Percentiles rank a stretch among this genome's conserved stretches.
These are phyloP conservation scores for Drosophila jambulina DNA, from an alignment of 1,140 invertebrate genomes.

Conservation along the genomic window DNA sequence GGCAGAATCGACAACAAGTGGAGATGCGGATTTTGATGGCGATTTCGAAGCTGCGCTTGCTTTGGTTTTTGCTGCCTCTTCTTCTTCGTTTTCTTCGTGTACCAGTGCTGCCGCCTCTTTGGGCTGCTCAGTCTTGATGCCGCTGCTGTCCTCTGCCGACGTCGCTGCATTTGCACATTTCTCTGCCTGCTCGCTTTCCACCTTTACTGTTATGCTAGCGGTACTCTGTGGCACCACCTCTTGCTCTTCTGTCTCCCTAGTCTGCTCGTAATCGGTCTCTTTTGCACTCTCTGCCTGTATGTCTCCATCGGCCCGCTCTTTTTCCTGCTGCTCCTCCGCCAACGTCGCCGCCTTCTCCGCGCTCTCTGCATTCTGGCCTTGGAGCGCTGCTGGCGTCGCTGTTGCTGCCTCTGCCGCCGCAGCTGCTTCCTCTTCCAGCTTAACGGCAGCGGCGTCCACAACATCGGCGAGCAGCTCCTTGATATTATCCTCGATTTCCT, in stretches of 20 bases:
- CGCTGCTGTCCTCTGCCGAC: conserved; percentile 13
- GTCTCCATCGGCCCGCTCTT: background rate
- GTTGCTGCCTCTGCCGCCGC: conserved; percentile 23
- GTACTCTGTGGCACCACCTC: conserved; percentile 23
- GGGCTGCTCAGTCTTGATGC: conserved; percentile 69
- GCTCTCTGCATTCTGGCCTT: conserved; percentile 41
- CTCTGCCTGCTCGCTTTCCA: conserved; percentile 27
- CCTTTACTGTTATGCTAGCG: conserved; percentile 32
- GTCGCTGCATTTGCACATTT: conserved; percentile 34
- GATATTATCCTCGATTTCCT: conserved; percentile 41
- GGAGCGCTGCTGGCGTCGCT: conserved; percentile 8
- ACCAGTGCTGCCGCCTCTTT: conserved; percentile 9
- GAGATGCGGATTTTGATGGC: conserved; percentile 33
- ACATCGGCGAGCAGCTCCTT: conserved; percentile 53
- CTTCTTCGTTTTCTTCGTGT: conserved; percentile 4
- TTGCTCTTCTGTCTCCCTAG: conserved; percentile 20
- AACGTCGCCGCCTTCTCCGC: background rate
- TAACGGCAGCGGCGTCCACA: conserved; percentile 55
- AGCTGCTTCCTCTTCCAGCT: conserved; percentile 47
- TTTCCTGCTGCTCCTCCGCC: conserved; percentile 1
- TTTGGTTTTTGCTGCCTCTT: conserved; percentile 11
- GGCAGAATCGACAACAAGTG: conserved; percentile 68
- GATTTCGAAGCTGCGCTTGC: conserved; percentile 15
- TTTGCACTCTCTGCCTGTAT: background rate
- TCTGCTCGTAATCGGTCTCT: conserved; percentile 3